Conservation (phyloP, 2,797 vertebrate genomes). For the Phalloptychus januarius region DNA sequence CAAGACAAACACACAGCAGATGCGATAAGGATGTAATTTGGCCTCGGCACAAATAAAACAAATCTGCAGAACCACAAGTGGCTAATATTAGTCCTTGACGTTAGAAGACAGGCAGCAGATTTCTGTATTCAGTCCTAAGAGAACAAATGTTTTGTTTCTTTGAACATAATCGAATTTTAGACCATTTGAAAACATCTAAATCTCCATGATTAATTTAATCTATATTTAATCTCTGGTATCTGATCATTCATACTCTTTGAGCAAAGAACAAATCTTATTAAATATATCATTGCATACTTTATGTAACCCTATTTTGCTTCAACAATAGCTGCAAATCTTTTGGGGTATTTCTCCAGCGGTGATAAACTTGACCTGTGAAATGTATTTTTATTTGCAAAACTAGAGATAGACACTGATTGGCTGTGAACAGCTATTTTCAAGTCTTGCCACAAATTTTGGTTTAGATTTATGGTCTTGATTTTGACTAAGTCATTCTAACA, state of each 20-base stretch:
- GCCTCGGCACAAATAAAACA: constrained; percentile 69
- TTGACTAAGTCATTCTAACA: not conserved
- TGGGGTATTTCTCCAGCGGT: not conserved
- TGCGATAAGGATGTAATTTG: constrained; percentile 78
- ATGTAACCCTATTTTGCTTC: not conserved
- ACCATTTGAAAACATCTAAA: constrained; percentile 38
- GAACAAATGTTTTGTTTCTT: constrained; percentile 27
- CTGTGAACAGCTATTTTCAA: not conserved
- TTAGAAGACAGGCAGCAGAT: constrained; percentile 66
- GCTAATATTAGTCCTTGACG: constrained; percentile 67
- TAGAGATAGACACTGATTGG: too few species aligned
- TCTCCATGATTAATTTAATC: not conserved
- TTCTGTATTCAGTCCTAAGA: constrained; percentile 43
- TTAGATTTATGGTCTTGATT: too few species aligned
- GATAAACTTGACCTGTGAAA: not conserved
- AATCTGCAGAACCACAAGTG: constrained; percentile 65
- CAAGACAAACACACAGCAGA: constrained; percentile 77
- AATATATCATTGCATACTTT: not conserved
- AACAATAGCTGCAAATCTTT: not conserved
- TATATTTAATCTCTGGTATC: not conserved
- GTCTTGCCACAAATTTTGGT: not conserved
- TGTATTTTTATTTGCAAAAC: not conserved
- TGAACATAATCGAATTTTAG: constrained; percentile 42
- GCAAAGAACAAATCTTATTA: not conserved
- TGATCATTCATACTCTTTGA: not conserved